Evolutionary conservation across 1,140 invertebrate species (phyloP), one percentile per base, ranked within the genome.

Genomic region (Temnothorax longispinosus): DNA sequence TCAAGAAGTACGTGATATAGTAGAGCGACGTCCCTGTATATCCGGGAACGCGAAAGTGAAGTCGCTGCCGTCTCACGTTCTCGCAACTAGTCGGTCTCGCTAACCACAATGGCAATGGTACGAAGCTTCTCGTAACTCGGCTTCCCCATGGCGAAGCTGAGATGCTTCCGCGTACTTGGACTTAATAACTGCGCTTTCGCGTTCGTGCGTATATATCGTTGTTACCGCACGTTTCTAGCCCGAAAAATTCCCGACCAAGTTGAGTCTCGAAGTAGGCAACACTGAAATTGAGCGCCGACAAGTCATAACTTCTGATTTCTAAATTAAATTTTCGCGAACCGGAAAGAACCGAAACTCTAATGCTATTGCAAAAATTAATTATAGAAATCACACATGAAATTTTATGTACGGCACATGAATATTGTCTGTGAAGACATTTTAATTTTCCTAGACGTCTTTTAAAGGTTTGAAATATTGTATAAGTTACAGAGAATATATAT

Each of bases 111-210:
- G 47, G 35, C 60, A 56, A 69, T 47, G 64, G n/a, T 35, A 54
- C 52, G 64, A 56, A 58, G 60, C 32, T 76, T 38, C 54, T 80
- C 38, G 47, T 72, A 72, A 58, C 58, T 67, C 21, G 13, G 85
- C 75, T 89, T 60, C 85, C 35, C 62, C 75, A 27, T 74, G 38
- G 58, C 44, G 62, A 71, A 41, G 38, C 50, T 44, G 65, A 47
- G 41, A 82, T 35, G 80, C 41, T 74, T 81, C 71, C 76, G 44
- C 69, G 71, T 84, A 81, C 72, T 85, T 88, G 89, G 64, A 90
- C 90, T 90, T 90, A 90, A 90, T 90, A 90, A 90, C 89, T 60
- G 50, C 60, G 80, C 69, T 87, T 86, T 69, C 75, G 54, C 47
- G n/a, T 54, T 35, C 41, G 52, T 71, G 58, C 56, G 47, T 85